Evolutionary conservation across 2,113 vertebrate genomes (phyloP).

Genomic region (Ciconia stormi): DNA sequence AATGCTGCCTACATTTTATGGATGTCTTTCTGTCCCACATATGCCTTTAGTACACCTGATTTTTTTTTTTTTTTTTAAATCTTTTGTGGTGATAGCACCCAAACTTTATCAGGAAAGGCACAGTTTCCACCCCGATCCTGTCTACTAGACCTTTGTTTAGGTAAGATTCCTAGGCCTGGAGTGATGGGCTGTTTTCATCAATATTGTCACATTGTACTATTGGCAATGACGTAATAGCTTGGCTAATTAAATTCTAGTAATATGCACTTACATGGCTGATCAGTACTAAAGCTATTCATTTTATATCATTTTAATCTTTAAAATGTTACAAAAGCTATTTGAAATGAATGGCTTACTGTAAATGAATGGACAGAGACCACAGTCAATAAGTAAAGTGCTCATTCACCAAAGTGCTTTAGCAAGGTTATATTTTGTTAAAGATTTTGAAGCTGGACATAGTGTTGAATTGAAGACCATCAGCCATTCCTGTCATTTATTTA

Average conservation of each 20-base stretch:
- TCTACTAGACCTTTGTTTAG: neutral
- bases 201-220: neutral
- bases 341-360: constrained; percentile 63
- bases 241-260: constrained; percentile 54
- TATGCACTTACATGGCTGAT: constrained; percentile 44
- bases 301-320: constrained; percentile 63
- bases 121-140: neutral
- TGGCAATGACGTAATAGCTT: constrained; percentile 34
- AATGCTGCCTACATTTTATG: neutral
- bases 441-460: constrained; percentile 3
- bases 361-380: constrained; percentile 50
- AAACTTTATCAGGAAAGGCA: neutral
- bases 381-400: constrained; percentile 63
- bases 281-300: constrained; percentile 55
- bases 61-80: neutral
- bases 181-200: neutral
- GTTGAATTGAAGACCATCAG: constrained; percentile 30
- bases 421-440: constrained; percentile 51
- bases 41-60: neutral
- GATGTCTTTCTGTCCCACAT: neutral
- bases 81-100: neutral
- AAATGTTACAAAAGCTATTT: constrained; percentile 64
- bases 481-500: constrained; percentile 12
- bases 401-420: constrained; percentile 53
- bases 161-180: neutral